A percentile compares a stretch with the other conserved stretches of the same genome.
Conservation (phyloP, 2,797 vertebrate genomes). For the Cyclura pinguis region DNA sequence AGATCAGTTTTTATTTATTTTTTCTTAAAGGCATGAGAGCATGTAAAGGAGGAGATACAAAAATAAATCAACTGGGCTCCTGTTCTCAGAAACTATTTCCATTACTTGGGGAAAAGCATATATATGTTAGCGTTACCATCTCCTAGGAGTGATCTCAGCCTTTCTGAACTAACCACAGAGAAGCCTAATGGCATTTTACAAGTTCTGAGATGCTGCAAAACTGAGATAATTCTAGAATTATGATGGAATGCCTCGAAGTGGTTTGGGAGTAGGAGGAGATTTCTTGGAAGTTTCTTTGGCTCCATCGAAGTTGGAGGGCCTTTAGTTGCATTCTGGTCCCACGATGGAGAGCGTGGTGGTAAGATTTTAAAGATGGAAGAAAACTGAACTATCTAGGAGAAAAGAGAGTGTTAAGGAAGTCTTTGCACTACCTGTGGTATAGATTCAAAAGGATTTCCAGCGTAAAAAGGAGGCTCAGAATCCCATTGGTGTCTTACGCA, state of each 20-base stretch:
- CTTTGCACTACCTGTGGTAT: not conserved
- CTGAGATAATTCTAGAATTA: not conserved
- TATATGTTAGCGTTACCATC: not conserved
- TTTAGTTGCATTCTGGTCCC: not conserved
- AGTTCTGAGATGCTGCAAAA: not conserved
- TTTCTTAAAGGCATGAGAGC: not conserved
- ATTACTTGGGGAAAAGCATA: not conserved
- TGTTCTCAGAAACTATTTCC: not conserved
- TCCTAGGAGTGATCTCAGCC: not conserved
- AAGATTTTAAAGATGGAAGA: not conserved
- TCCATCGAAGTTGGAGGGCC: not conserved
- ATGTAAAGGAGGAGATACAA: not conserved
- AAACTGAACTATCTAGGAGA: not conserved
- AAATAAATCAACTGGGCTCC: not conserved
- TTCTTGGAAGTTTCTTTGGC: not conserved
- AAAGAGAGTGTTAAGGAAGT: too few relatives aligned
- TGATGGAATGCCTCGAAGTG: not conserved
- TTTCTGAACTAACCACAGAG: not conserved
- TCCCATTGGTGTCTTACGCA: too few relatives aligned
- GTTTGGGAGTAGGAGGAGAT: conserved; percentile 18
- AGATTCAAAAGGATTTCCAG: not conserved
- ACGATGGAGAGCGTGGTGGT: not conserved
- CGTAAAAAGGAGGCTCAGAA: not conserved
- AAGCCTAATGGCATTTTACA: not conserved
- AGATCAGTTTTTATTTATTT: not conserved